Conservation (phyloP, 2,113 vertebrate genomes). For the Alaudala cheleensis region DNA sequence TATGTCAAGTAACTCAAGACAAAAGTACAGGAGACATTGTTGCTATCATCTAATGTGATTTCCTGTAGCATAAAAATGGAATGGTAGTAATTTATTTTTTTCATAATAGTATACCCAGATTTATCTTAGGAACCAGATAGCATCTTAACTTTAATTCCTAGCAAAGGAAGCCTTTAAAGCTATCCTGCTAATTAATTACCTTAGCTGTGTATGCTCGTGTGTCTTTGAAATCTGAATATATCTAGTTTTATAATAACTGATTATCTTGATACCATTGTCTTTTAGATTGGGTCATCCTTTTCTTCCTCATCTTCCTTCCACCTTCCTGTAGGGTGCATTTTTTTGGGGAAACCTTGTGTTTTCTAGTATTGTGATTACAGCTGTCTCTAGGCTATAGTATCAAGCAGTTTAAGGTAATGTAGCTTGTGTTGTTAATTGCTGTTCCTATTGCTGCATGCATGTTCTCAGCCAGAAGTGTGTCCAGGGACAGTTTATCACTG, state of each 20-base stretch:
- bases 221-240: not conserved
- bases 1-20: not conserved
- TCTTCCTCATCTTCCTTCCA: not conserved
- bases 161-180: not conserved
- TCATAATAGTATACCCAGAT: not conserved
- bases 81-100: not conserved
- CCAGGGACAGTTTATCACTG: not conserved
- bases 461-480: not conserved
- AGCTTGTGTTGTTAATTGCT: not conserved
- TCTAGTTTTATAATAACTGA: not conserved
- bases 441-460: not conserved
- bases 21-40: not conserved
- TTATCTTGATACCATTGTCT: not conserved
- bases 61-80: not conserved
- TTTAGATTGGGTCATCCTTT: not conserved
- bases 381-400: not conserved
- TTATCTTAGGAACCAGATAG: not conserved
- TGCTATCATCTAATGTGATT: not conserved
- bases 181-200: not conserved
- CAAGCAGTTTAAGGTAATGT: not conserved
- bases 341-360: not conserved
- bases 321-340: not conserved
- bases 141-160: not conserved
- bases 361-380: not conserved
- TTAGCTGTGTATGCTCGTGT: not conserved